A percentile compares a stretch with the other conserved stretches of the same genome.
phyloP scores from a whole-genome alignment of 2,113 vertebrate genomes.

The Nibea coibor region DNA sequence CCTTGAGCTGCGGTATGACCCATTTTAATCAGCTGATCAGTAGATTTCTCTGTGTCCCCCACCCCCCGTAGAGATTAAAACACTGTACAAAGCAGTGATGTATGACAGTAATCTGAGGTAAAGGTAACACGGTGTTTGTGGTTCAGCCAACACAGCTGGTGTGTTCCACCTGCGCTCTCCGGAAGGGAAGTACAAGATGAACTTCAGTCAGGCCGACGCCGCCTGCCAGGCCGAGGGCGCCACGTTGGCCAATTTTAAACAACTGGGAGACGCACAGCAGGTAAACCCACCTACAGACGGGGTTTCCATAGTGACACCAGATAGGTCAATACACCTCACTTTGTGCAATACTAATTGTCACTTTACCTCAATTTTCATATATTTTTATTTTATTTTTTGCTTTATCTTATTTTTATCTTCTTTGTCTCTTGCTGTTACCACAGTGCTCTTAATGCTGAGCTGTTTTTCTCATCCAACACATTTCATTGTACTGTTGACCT shows the following conservation, averaged over 20 bases:
- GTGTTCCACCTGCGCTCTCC: slow-evolving; percentile 92
- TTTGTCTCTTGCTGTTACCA: too few relatives aligned
- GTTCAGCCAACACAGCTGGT: slow-evolving; percentile 89
- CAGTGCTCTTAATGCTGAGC: too few relatives aligned
- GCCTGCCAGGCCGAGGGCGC: slow-evolving; percentile 88
- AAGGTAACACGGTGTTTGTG: not conserved
- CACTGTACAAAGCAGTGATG: not conserved
- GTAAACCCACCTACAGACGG: slow-evolving; percentile 69
- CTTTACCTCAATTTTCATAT: too few relatives aligned
- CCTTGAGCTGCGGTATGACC: not conserved
- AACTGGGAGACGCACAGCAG: slow-evolving; percentile 94
- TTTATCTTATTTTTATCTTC: too few relatives aligned
- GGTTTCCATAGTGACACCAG: slow-evolving; percentile 19
- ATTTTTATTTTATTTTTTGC: too few relatives aligned
- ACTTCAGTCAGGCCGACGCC: slow-evolving; percentile 84
- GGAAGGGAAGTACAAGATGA: slow-evolving; percentile 87
- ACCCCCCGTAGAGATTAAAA: not conserved
- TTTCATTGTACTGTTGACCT: too few relatives aligned
- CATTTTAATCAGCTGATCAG: not conserved
- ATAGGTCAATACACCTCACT: not conserved
- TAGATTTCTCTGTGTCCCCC: not conserved
- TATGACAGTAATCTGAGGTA: not conserved
- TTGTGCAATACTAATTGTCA: too few relatives aligned
- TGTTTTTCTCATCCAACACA: too few relatives aligned
- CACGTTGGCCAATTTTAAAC: slow-evolving; percentile 85